A percentile compares a stretch with the other conserved stretches of the same genome.
phyloP scores from a whole-genome alignment of 2,797 vertebrate species.

The Carcharodon carcharias region DNA sequence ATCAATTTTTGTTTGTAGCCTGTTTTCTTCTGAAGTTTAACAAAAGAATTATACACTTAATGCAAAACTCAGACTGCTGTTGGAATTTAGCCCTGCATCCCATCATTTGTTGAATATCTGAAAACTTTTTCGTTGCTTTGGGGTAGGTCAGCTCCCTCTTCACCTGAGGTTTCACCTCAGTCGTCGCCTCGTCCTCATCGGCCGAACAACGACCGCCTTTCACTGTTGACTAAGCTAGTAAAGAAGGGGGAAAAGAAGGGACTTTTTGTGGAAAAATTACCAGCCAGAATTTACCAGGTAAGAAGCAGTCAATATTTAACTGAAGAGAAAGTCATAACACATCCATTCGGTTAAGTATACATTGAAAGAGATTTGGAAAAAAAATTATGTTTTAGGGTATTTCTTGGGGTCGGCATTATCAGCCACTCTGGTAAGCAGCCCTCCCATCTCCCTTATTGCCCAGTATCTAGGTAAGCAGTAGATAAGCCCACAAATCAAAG shows the following conservation, averaged over 20 bases:
- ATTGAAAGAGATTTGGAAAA: background rate
- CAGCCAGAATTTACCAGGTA: slow-evolving; percentile 93
- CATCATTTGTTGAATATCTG: background rate
- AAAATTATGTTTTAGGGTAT: background rate
- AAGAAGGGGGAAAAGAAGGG: slow-evolving; percentile 96
- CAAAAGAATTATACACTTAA: background rate
- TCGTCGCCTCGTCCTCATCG: slow-evolving; percentile 93
- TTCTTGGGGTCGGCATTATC: background rate
- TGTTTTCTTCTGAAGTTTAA: background rate
- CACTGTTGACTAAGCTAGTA: slow-evolving; percentile 88
- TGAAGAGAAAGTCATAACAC: background rate
- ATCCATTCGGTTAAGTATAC: background rate
- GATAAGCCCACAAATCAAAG: background rate
- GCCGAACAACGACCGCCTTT: slow-evolving; percentile 91
- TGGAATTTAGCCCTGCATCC: background rate
- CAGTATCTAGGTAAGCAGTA: background rate
- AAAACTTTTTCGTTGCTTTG: background rate
- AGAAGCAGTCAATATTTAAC: background rate
- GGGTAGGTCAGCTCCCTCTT: slow-evolving; percentile 85
- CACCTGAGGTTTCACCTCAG: slow-evolving; percentile 94
- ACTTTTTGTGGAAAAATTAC: slow-evolving; percentile 98
- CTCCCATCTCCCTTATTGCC: background rate
- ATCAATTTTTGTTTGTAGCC: background rate
- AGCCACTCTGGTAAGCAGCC: background rate
- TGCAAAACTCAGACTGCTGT: background rate